phyloP scores from a whole-genome alignment of 1,140 invertebrate genomes.

The Tachypleus tridentatus region DNA sequence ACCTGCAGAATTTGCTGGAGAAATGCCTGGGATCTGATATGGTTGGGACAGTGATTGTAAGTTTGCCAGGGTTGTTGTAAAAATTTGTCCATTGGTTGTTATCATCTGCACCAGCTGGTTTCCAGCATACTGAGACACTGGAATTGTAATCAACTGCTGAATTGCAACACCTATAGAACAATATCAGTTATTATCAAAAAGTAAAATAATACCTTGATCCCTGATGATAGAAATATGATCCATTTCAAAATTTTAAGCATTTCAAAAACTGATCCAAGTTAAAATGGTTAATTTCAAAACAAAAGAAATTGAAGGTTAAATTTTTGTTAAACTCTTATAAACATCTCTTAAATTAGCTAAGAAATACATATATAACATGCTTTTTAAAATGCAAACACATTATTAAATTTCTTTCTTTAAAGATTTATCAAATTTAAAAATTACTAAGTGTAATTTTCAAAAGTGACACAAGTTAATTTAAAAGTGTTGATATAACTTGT shows the following conservation, averaged over 20 bases:
- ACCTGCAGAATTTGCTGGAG: slow-evolving; percentile 54
- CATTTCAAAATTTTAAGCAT: slow-evolving; percentile 9
- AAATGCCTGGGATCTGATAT: slow-evolving; percentile 44
- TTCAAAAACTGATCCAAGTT: slow-evolving; percentile 11
- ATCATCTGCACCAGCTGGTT: slow-evolving; percentile 36
- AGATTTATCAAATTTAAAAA: no score
- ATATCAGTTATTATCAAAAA: background rate
- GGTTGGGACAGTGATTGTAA: slow-evolving; percentile 60
- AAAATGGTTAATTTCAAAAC: slow-evolving; percentile 8
- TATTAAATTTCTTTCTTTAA: no score
- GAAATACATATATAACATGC: no score
- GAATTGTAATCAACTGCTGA: slow-evolving; percentile 86
- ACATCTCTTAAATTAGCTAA: no score
- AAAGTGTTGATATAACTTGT: no score
- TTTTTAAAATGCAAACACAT: no score
- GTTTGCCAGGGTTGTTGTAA: slow-evolving; percentile 69
- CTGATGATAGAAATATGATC: background rate
- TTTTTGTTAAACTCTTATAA: no score
- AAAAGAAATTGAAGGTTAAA: background rate
- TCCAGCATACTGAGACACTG: slow-evolving; percentile 65
- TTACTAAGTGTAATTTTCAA: no score
- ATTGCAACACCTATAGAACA: slow-evolving; percentile 63
- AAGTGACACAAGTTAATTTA: no score
- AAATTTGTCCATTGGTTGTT: slow-evolving; percentile 53
- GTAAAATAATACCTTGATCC: background rate